Base-by-base conservation (phyloP, 2,113 vertebrate genomes). In the Corynorhinus townsendii region DNA sequence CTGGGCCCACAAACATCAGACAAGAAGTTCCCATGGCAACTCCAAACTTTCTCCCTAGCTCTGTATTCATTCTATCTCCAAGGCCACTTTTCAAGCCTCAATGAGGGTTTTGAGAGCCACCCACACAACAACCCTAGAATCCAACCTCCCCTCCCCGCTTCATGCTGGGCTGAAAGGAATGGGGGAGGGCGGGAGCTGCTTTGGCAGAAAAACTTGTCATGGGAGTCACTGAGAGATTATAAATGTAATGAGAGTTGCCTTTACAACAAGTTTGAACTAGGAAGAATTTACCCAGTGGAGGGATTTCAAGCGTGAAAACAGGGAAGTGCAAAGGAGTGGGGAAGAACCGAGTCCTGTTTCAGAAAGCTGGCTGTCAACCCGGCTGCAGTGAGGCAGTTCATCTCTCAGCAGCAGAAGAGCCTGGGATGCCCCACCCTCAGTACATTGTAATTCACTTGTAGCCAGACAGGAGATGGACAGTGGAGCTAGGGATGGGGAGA, bases 11-110 rank as follows among this genome's bases (percentile, higher is more conserved):
- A 97, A 96, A 97, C 96, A 97, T 92, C 92, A 93, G 94, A 93
- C 96, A 95, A 96, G 91, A 86, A 76, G 95, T 98, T 96, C 95
- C 98, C 97, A 98, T 97, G 94, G 93, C 94, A 94, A 98, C 95
- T 43, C 54, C 72, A 95, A 97, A 95, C 95, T 97, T 96, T 86
- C 91, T 92, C 47, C 73, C 95, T n/a, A 64, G 96, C 97, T 90
- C 69, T 83, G 71, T 59, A 52, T 90, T 95, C 94, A 86, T 66
- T 64, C 20, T 88, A 43, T 94, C 80, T 77, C 89, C 73, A 94
- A 90, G 85, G 85, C 40, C 89, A 11, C 72, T 62, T 90, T 95
- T 84, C 87, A 88, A 87, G 64, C 26, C 56, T 92, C 91, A 84
- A 0, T 35, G 75, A 83, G 40, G 87, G 64, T 86, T 86, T 93